A percentile compares a stretch with the other conserved stretches of the same genome.
Conservation (phyloP, 2,113 vertebrate genomes). For the Cynopterus brachyotis region DNA sequence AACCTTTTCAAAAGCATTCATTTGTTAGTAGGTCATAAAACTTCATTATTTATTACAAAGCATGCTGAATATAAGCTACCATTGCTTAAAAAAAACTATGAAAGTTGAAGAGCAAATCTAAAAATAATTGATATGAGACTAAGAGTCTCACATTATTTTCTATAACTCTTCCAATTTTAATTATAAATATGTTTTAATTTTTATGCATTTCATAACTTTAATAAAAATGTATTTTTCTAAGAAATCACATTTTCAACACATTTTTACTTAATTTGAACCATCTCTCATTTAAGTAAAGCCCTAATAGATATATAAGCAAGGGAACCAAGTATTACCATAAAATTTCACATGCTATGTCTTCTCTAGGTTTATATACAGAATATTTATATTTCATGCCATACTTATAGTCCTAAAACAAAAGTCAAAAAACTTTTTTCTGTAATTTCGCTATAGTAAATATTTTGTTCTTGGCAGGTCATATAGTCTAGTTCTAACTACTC, state of each 20-base stretch:
- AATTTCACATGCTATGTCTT: background rate
- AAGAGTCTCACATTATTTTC: background rate
- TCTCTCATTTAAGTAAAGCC: background rate
- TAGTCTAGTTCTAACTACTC: background rate
- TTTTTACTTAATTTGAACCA: background rate
- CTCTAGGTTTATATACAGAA: background rate
- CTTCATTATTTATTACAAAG: slow-evolving; percentile 16
- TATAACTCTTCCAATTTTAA: background rate
- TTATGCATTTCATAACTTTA: background rate
- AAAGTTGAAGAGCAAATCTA: background rate
- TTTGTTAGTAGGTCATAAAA: background rate
- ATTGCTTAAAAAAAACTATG: background rate
- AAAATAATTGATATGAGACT: background rate
- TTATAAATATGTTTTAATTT: background rate
- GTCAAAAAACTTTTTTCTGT: background rate
- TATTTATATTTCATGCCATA: background rate
- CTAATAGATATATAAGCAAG: background rate
- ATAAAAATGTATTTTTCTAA: background rate
- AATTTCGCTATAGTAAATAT: background rate
- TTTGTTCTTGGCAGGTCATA: background rate
- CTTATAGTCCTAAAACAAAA: background rate
- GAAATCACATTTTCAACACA: background rate
- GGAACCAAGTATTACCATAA: background rate
- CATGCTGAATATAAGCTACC: background rate
- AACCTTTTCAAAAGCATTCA: background rate